These are phyloP conservation scores for Atherinosoma microstoma DNA, from an alignment of 2,797 vertebrate species.

Conservation along the genomic window DNA sequence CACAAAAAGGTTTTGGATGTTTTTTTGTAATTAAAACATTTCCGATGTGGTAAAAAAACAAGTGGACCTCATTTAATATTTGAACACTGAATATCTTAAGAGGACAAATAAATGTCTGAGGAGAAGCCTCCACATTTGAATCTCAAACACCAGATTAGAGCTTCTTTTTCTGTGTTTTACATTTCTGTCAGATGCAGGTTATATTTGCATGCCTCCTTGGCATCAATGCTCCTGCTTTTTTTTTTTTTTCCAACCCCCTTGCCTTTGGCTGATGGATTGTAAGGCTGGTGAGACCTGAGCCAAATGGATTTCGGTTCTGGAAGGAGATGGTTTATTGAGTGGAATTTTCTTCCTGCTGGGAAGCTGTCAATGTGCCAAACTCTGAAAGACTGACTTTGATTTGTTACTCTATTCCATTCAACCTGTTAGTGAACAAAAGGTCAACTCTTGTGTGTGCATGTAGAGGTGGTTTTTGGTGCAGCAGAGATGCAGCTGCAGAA, in stretches of 20 bases:
- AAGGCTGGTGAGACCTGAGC: conserved; percentile 54
- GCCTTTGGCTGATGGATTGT: conserved; percentile 56
- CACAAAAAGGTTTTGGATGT: too few species aligned
- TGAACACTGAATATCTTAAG: not conserved
- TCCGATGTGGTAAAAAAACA: too few species aligned
- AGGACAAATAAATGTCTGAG: not conserved
- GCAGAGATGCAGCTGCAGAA: not conserved
- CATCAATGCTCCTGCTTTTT: conserved; percentile 18
- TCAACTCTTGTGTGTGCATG: conserved; percentile 29
- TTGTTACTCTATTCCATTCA: conserved; percentile 52
- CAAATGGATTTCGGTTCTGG: conserved; percentile 65
- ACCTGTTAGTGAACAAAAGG: conserved; percentile 54
- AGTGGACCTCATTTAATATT: too few species aligned
- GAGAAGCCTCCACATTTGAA: not conserved
- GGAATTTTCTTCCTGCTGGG: conserved; percentile 63
- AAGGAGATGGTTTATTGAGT: conserved; percentile 65
- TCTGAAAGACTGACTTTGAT: conserved; percentile 62
- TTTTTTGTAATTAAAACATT: too few species aligned
- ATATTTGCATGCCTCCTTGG: conserved; percentile 44
- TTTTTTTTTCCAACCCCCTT: conserved; percentile 20
- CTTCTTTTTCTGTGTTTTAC: conserved; percentile 2
- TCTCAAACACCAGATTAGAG: not conserved
- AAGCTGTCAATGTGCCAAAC: conserved; percentile 69
- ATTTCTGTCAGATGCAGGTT: conserved; percentile 18
- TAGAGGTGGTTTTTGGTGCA: not conserved